phyloP scores from a whole-genome alignment of 2,888 invertebrate genomes.

The Stramonita haemastoma region DNA sequence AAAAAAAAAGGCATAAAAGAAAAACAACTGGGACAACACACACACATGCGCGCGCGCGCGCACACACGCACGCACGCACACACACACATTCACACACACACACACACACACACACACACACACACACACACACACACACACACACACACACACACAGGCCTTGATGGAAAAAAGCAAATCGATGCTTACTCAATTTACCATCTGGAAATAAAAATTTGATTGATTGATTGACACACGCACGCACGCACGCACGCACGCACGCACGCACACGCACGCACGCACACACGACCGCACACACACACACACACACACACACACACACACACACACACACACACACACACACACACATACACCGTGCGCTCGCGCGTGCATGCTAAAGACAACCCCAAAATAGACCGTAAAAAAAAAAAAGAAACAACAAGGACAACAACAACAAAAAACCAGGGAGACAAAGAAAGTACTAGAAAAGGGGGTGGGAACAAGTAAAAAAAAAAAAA shows the following conservation, averaged over 20 bases:
- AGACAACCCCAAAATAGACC: neutral
- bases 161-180: too few relatives aligned
- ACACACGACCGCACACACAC: too few relatives aligned
- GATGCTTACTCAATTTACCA: too few relatives aligned
- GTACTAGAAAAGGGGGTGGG: neutral
- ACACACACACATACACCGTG: slow-evolving; percentile 2
- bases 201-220: too few relatives aligned
- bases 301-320: slow-evolving; percentile 21
- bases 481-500: neutral
- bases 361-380: slow-evolving; percentile 12
- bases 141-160: neutral
- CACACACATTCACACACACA: neutral
- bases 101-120: slow-evolving; percentile 13
- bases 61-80: slow-evolving; percentile 15
- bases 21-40: neutral
- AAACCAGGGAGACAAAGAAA: neutral
- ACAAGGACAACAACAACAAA: neutral
- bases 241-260: too few relatives aligned
- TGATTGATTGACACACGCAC: too few relatives aligned
- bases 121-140: neutral
- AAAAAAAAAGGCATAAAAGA: neutral
- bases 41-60: slow-evolving; percentile 23
- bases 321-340: slow-evolving; percentile 23
- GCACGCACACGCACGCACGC: too few relatives aligned
- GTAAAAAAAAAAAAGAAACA: neutral